Conservation (phyloP, 2,888 invertebrate species). For the Hemaris fuciformis region DNA sequence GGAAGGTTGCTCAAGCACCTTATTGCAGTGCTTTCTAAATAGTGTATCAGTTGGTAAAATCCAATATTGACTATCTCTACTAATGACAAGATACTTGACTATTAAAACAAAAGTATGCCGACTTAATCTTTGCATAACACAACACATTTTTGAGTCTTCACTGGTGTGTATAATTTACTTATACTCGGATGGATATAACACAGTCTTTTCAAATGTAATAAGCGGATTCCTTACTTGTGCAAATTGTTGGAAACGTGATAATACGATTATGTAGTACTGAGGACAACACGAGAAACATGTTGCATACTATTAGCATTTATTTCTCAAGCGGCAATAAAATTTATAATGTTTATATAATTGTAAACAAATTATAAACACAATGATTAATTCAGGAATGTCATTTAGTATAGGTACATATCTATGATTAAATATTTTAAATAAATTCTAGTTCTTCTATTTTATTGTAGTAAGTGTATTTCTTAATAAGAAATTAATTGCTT, state of each 20-base stretch:
- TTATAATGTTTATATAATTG: not conserved
- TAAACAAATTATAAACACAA: not conserved
- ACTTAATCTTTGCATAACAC: too few relatives aligned
- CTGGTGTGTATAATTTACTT: not conserved
- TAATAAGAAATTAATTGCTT: not conserved
- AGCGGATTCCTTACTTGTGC: constrained; percentile 2
- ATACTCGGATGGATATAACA: not conserved
- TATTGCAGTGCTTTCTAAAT: too few relatives aligned
- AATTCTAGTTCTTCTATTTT: not conserved
- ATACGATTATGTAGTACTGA: not conserved
- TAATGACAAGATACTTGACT: too few relatives aligned
- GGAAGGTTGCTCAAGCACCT: too few relatives aligned
- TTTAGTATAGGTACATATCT: not conserved
- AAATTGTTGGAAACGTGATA: not conserved
- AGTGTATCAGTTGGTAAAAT: too few relatives aligned
- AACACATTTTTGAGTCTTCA: too few relatives aligned
- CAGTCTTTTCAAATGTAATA: not conserved
- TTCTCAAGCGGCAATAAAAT: not conserved
- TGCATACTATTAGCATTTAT: not conserved
- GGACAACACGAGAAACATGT: not conserved
- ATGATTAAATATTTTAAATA: not conserved
- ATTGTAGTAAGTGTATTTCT: not conserved
- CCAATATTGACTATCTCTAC: too few relatives aligned
- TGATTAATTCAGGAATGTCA: not conserved
- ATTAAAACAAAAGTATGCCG: too few relatives aligned